phyloP scores from a whole-genome alignment of 2,888 invertebrate genomes.

The Osmoderma eremita region DNA sequence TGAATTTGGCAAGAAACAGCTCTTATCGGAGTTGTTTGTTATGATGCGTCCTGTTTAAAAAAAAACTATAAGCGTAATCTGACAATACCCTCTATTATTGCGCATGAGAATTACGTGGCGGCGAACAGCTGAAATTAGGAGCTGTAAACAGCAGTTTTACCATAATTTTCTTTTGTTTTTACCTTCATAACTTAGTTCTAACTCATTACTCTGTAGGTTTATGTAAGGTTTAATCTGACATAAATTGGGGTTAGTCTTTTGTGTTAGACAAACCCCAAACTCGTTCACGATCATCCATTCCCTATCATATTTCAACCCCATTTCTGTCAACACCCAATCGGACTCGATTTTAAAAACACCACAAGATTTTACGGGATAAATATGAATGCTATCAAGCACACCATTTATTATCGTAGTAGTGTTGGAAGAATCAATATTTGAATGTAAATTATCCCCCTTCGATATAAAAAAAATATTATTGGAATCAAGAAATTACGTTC shows the following conservation, averaged over 20 bases:
- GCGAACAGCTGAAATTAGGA: no score
- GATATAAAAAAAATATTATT: background rate
- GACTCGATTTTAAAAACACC: slow-evolving; percentile 75
- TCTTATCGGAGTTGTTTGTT: no score
- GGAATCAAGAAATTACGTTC: no score
- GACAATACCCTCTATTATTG: no score
- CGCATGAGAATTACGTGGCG: no score
- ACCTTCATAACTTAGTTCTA: slow-evolving; percentile 74
- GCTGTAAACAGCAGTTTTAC: no score
- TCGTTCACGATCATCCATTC: slow-evolving; percentile 92
- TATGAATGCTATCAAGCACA: slow-evolving; percentile 61
- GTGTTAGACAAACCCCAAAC: slow-evolving; percentile 85
- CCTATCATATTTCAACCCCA: slow-evolving; percentile 89
- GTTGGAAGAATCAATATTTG: background rate
- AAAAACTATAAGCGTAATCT: no score
- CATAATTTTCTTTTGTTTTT: background rate
- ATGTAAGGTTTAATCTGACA: slow-evolving; percentile 81
- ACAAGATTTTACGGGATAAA: slow-evolving; percentile 94
- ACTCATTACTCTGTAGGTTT: slow-evolving; percentile 67
- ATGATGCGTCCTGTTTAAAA: no score
- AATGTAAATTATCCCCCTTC: background rate
- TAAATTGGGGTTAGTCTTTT: slow-evolving; percentile 83
- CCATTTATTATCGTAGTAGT: slow-evolving; percentile 44
- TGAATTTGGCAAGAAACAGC: no score
- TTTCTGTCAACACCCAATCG: slow-evolving; percentile 77